Evolutionary conservation across 1,140 invertebrate genomes (phyloP), one percentile per base, ranked within the genome.

Genomic region (Cyclargus thomasi): DNA sequence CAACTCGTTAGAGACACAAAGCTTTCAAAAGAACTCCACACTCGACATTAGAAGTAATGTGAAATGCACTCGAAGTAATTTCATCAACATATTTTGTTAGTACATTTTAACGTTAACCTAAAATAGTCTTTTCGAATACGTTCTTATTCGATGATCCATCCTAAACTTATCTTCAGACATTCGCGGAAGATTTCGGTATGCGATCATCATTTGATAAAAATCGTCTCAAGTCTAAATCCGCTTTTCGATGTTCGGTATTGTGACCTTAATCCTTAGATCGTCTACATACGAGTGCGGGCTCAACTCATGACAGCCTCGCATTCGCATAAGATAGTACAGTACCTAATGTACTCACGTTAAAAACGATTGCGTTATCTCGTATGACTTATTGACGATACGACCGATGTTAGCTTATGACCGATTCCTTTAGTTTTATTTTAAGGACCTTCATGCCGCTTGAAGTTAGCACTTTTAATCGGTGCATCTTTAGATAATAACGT

Each of bases 231-330:
- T 20, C 55, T 20, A 59, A 59, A 39, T 36, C 63, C 67, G 67
- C 65, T 68, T 39, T 21, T 63, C 55, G 57, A 68, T 21, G 68
- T 64, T 59, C 63, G 23, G 53, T 65, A 67, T 47, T 47, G 39
- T 66, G 64, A 63, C 55, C 64, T 11, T 59, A 59, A 59, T 59
- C 55, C 55, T 10, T 63, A 65, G 62, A 64, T 69, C 57, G 64
- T 55, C 53, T 55, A 59, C 55, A 59, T 59, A 21, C 53, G 55
- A 18, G 53, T n/a, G 53, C 14, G 2, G 55, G 55, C 20, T 59
- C 55, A 22, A 21, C 55, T 11, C 55, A 59, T 59, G 18, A 59
- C 55, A 20, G 55, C 17, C 7, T 55, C 53, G 53, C 17, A 59
- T 59, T 59, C 21, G 55, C 55, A 59, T 59, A 21, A 21, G 17